Conservation (phyloP, 2,888 invertebrate genomes). For the Apomyelois bistriatella region DNA sequence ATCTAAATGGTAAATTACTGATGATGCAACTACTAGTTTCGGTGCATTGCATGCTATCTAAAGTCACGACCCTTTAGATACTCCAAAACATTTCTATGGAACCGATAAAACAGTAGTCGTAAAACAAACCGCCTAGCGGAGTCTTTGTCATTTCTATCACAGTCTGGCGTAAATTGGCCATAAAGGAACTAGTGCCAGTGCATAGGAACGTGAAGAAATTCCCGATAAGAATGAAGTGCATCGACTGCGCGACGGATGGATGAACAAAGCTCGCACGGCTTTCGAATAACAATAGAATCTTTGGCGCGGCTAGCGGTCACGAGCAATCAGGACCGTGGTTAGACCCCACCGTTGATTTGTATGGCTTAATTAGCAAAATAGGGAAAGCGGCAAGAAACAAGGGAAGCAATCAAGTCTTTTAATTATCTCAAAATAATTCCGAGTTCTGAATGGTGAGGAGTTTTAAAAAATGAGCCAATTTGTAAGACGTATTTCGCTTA, state of each 20-base stretch:
- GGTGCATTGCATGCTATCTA: slow-evolving; percentile 31
- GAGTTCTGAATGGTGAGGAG: slow-evolving; percentile 17
- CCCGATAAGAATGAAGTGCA: slow-evolving; percentile 50
- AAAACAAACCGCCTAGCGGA: slow-evolving; percentile 29
- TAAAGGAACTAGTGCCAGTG: slow-evolving; percentile 44
- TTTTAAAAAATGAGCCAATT: slow-evolving; percentile 39
- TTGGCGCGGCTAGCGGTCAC: slow-evolving; percentile 38
- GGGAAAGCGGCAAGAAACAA: slow-evolving; percentile 32
- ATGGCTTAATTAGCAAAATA: slow-evolving; percentile 58
- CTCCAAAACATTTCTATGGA: background rate
- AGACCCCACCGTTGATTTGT: slow-evolving; percentile 49
- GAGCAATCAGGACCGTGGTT: slow-evolving; percentile 58
- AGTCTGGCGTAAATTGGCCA: slow-evolving; percentile 46
- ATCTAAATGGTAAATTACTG: slow-evolving; percentile 16
- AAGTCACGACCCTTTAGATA: slow-evolving; percentile 3
- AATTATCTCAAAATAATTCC: slow-evolving; percentile 40
- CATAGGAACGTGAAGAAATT: slow-evolving; percentile 44
- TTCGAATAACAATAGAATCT: slow-evolving; percentile 57
- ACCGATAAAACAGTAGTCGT: slow-evolving; percentile 22
- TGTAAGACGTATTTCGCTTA: slow-evolving; percentile 38
- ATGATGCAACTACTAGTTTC: slow-evolving; percentile 26
- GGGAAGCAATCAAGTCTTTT: slow-evolving; percentile 35
- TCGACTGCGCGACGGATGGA: slow-evolving; percentile 55
- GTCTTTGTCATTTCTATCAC: slow-evolving; percentile 37
- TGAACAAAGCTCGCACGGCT: slow-evolving; percentile 43